Base-by-base conservation (phyloP, 2,113 vertebrate species). In the Stegastes partitus region DNA sequence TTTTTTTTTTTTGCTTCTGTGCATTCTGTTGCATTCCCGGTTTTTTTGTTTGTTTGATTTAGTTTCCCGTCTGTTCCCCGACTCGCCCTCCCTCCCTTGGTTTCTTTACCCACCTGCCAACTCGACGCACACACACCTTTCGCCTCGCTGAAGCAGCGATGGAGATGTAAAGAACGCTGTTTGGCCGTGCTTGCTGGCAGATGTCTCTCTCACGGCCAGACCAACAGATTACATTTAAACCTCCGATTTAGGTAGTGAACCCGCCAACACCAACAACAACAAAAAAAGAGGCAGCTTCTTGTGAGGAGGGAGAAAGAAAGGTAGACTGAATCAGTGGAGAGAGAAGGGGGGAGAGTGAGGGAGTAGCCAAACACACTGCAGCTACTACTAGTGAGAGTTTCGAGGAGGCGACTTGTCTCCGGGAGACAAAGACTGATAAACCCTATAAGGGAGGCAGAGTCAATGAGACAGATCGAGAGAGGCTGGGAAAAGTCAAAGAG, bases 181-280 rank as follows among this genome's bases (percentile, higher is more conserved):
- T 75, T 82, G 82, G 67, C 77, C 68, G 73, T 0, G 25, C 72
- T 68, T 55, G 26, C 74, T 85, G 83, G 73, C 91, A 86, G 83
- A 84, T 81, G 66, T 62, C 44, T 71, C 71, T 83, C 47, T 73
- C 62, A 64, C 68, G 68, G 54, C 57, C 64, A 73, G 49, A 72
- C 54, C 45, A 15, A 54, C 53, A 84, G 83, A 88, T 83, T 80
- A 87, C 37, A 11, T 78, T 85, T 75, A 70, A 89, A 79, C 65
- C 81, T 50, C 69, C 70, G 77, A 64, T 91, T 85, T 87, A 74
- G 85, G 81, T 89, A 80, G 76, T 79, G 80, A 80, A 82, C 71
- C 76, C 28, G 25, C 54, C 66, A 51, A 75, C 67, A 66, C 39
- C 6, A 31, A n/a, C 18, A 50, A 25, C 42, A n/a, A 19, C 5